These are phyloP conservation scores for Chrysolina haemoptera DNA, from an alignment of 2,888 invertebrate species.

Conservation along the genomic window DNA sequence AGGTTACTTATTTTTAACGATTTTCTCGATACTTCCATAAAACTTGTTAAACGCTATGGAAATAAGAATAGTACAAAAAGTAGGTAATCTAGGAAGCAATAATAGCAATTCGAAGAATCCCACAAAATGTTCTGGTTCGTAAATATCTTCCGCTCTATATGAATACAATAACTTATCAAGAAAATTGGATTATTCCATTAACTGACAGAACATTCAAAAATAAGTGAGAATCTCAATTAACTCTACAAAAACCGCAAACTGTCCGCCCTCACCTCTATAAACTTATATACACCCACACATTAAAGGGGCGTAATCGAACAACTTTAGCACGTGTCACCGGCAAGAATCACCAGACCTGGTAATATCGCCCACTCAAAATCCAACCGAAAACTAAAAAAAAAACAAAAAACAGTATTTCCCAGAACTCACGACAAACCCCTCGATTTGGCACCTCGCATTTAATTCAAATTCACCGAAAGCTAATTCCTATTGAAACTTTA, in stretches of 20 bases:
- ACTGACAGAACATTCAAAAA: neutral
- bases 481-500: too few species aligned
- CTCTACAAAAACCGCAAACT: neutral
- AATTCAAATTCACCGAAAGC: too few species aligned
- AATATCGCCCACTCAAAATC: conserved; percentile 40
- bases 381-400: conserved; percentile 28
- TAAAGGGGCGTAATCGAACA: conserved; percentile 39
- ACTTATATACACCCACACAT: conserved; percentile 27
- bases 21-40: too few species aligned
- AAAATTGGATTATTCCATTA: too few species aligned
- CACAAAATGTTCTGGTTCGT: too few species aligned
- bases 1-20: too few species aligned
- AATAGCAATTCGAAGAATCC: too few species aligned
- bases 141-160: too few species aligned
- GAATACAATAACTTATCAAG: too few species aligned
- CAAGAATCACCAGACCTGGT: conserved; percentile 26
- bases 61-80: too few species aligned
- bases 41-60: too few species aligned
- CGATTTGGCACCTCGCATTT: conserved; percentile 34
- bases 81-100: too few species aligned
- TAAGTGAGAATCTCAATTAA: neutral
- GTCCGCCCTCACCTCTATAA: conserved; percentile 20
- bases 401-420: conserved; percentile 32
- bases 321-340: conserved; percentile 27
- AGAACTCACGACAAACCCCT: conserved; percentile 22